Conservation (phyloP, 64 coral and sea anemone genomes). For the Trachythela sp. region DNA sequence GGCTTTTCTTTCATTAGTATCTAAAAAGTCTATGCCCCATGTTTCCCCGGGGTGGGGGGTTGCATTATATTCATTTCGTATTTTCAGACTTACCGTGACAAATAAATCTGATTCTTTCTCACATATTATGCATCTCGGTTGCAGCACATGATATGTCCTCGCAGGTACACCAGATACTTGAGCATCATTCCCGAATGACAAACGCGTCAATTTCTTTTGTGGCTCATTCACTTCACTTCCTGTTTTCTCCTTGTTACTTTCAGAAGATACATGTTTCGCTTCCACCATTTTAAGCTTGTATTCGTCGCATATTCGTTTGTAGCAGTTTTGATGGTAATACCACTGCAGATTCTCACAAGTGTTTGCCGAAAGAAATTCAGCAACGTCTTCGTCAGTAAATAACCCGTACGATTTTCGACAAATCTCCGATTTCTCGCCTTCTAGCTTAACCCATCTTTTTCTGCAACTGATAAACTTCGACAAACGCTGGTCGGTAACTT, state of each 20-base stretch:
- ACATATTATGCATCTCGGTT: neutral
- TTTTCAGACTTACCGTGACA: neutral
- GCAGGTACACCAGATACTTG: neutral
- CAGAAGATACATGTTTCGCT: neutral
- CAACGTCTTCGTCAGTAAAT: neutral
- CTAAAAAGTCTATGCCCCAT: too few species aligned
- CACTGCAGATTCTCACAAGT: neutral
- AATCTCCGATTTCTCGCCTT: neutral
- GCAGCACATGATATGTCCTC: neutral
- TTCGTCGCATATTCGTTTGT: neutral
- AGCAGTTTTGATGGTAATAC: conserved; percentile 15
- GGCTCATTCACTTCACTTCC: neutral
- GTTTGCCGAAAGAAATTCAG: neutral
- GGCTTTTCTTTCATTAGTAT: too few species aligned
- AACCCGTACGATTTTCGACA: neutral
- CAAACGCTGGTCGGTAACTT: neutral
- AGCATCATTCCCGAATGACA: neutral
- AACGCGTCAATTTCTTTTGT: neutral
- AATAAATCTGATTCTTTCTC: conserved; percentile 24
- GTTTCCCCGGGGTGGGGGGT: too few species aligned
- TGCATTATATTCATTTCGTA: neutral
- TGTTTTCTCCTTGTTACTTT: neutral
- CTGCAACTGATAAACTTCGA: neutral
- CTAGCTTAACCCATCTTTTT: neutral
- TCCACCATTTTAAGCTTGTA: neutral